Base-by-base conservation (phyloP, 2,888 invertebrate species). In the Aleiodes testaceus region DNA sequence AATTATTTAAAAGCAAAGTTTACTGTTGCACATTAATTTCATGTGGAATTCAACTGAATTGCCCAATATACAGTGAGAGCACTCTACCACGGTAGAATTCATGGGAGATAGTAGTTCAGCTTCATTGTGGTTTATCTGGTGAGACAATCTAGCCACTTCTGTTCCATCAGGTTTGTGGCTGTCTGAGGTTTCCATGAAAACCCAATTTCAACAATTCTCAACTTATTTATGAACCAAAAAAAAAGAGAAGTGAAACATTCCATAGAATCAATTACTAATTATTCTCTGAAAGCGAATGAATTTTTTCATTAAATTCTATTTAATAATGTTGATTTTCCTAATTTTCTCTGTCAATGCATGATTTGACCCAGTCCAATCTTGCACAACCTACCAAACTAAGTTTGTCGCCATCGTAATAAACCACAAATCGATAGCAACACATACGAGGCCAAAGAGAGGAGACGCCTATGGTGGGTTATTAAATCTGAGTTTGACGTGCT, bases 341-440 rank as follows among this genome's bases (percentile, higher is more conserved):
- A 36, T 36, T 36, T 36, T 26, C 26, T n/a, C n/a, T 20, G 3
- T 7, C n/a, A 53, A 53, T 53, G 22, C 22, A 53, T 53, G 30
- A 30, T 30, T 30, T 52, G 16, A 52, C 52, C 16, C n/a, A 20
- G 26, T 53, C 22, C 53, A 53, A 53, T 53, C 53, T 53, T 53
- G 53, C 12, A 20, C 26, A 26, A 26, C 26, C 53, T 26, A 22
- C 53, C 53, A 53, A 53, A 53, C 26, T 53, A n/a, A 30, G 53
- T 53, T 30, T 53, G 30, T 30, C 53, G 14, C 14, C 45, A 14
- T 26, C 53, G 53, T 53, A 22, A 30, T 53, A 53, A 53, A 53
- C 53, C 53, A 53, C 53, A 26, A 53, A 53, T 53, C 53, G 53
- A 53, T 53, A 53, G 18, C 18, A 53, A 30, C 53, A 36, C 36